Evolutionary conservation across 2,888 invertebrate genomes (phyloP).

Genomic region (Cephus spinipes): DNA sequence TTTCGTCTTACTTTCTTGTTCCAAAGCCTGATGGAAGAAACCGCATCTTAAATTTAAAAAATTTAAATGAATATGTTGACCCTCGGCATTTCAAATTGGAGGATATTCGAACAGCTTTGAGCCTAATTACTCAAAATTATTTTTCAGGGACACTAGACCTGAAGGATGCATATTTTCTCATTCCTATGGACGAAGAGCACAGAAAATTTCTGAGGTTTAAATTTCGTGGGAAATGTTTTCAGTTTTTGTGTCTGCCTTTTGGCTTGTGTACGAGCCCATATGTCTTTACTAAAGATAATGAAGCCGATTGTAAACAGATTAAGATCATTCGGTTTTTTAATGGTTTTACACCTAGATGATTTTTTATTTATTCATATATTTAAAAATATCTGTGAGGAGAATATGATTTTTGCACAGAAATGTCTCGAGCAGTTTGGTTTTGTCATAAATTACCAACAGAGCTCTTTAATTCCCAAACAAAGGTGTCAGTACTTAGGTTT

Average conservation of each 20-base stretch:
- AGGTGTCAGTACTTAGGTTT: constrained; percentile 29
- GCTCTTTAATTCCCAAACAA: constrained; percentile 13
- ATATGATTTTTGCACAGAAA: constrained; percentile 17
- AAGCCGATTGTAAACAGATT: constrained; percentile 30
- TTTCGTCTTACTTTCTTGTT: constrained; percentile 21
- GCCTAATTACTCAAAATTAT: constrained; percentile 15
- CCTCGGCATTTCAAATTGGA: constrained; percentile 34
- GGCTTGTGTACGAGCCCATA: constrained; percentile 31
- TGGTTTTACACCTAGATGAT: constrained; percentile 33
- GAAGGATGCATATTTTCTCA: constrained; percentile 30
- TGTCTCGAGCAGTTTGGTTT: constrained; percentile 28
- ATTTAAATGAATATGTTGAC: constrained; percentile 25
- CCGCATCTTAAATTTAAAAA: constrained; percentile 35
- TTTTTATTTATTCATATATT: constrained; percentile 26
- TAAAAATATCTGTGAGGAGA: constrained; percentile 9
- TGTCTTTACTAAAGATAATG: constrained; percentile 28
- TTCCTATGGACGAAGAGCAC: constrained; percentile 21
- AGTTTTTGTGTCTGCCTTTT: constrained; percentile 35
- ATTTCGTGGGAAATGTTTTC: constrained; percentile 26
- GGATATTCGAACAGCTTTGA: constrained; percentile 25
- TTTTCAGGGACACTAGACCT: constrained; percentile 31
- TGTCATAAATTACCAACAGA: constrained; percentile 31
- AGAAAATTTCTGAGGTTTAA: constrained; percentile 31
- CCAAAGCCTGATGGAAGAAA: constrained; percentile 25
- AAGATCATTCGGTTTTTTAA: constrained; percentile 14